Base-by-base conservation (phyloP, 2,113 vertebrate genomes). In the Trichechus manatus region DNA sequence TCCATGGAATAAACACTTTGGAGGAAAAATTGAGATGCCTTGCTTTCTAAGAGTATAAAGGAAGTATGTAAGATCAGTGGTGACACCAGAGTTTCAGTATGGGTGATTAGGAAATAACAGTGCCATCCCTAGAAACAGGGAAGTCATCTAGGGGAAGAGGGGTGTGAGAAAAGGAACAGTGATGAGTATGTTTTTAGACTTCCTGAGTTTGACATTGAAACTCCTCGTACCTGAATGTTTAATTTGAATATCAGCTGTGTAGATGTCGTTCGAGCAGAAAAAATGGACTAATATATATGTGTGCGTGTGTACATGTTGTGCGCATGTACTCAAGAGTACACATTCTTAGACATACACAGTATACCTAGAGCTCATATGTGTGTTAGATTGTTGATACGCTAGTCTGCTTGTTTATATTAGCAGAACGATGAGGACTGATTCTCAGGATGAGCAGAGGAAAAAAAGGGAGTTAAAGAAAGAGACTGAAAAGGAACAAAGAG, bases 231-330 rank as follows among this genome's bases (percentile, higher is more conserved):
- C 23, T 83, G 23, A 86, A 63, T 47, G 25, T 93, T 96, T 94
- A n/a, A 80, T 89, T 91, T 83, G 56, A 4, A 33, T 63, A 20
- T 59, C 11, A 70, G 6, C 59, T 53, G 79, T 61, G 22, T 79
- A 74, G 10, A 50, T 95, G 11, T 42, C 81, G n/a, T 90, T 93
- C 92, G 59, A 74, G 31, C 72, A 94, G 44, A 93, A 82, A 88
- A 95, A 94, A 53, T 94, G 42, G 25, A 96, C 36, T 80, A 75
- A 53, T 50, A 44, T 92, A 22, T 44, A 22, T 82, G 63, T 91
- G 33, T 64, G 39, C 9, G 6, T 63, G 17, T 72, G 31, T 97
- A 86, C 66, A 7, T 36, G 19, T 53, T 70, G 33, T 95, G 25
- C 74, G 56, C n/a, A 50, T 50, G 25, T 83, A 39, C 19, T 80